Conservation (phyloP, 1,140 invertebrate species). For the Schlechtendalia chinensis region DNA sequence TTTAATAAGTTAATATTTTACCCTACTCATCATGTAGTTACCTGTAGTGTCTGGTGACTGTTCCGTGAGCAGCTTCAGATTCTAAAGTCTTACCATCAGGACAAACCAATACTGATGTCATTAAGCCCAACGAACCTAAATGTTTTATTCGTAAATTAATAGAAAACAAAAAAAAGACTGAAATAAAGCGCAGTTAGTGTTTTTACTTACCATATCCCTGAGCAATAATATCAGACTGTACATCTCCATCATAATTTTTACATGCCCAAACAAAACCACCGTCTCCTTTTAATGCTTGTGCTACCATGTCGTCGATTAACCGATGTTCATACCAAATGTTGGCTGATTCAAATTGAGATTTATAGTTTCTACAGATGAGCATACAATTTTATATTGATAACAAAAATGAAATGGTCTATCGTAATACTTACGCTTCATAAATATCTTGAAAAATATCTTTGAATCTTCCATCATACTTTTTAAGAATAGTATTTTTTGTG, state of each 20-base stretch:
- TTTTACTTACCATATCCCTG: conserved; percentile 68
- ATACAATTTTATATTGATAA: conserved; percentile 7
- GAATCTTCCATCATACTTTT: conserved; percentile 86
- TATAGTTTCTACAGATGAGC: conserved; percentile 66
- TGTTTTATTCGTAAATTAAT: not conserved
- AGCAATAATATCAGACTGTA: conserved; percentile 85
- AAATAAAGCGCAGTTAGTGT: not conserved
- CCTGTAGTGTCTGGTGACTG: conserved; percentile 86
- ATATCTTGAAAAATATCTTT: conserved; percentile 92
- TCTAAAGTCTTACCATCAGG: conserved; percentile 89
- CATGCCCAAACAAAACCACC: conserved; percentile 91
- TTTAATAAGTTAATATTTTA: too few relatives aligned
- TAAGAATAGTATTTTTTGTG: conserved; percentile 90
- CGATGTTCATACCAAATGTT: conserved; percentile 90
- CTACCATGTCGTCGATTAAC: conserved; percentile 92
- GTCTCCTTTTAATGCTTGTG: conserved; percentile 79
- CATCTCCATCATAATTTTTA: conserved; percentile 91
- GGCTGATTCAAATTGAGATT: conserved; percentile 70
- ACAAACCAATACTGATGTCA: conserved; percentile 89
- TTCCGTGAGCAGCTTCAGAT: conserved; percentile 88
- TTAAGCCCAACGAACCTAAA: conserved; percentile 78
- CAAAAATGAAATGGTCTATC: not conserved
- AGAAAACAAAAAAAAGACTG: not conserved
- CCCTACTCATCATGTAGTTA: conserved; percentile 52
- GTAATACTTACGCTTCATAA: conserved; percentile 67